phyloP scores from a whole-genome alignment of 2,113 vertebrate species.

The Dendropsophus ebraccatus region DNA sequence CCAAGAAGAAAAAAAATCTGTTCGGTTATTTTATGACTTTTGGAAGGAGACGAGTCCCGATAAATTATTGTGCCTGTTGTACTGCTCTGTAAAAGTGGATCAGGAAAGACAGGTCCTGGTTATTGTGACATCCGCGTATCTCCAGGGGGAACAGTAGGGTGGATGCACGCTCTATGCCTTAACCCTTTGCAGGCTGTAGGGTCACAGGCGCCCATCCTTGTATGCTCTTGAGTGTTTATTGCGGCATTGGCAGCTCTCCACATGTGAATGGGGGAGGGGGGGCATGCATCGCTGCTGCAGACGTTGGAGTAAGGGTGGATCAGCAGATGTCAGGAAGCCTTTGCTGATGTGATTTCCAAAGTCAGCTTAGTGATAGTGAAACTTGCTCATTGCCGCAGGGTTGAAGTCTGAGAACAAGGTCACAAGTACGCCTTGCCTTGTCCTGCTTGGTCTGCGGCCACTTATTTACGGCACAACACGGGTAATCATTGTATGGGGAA shows the following conservation, averaged over 20 bases:
- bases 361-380: slow-evolving; percentile 52
- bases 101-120: slow-evolving; percentile 30
- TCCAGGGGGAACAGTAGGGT: slow-evolving; percentile 23
- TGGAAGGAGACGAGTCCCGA: not conserved
- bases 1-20: not conserved
- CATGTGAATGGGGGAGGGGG: not conserved
- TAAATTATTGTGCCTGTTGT: not conserved
- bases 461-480: not conserved
- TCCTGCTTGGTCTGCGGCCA: slow-evolving; percentile 21
- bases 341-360: slow-evolving; percentile 58
- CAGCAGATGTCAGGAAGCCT: slow-evolving; percentile 48
- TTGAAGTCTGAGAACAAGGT: slow-evolving; percentile 37
- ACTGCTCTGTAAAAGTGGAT: not conserved
- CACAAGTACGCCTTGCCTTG: slow-evolving; percentile 9
- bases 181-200: not conserved
- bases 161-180: not conserved
- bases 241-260: too few relatives aligned
- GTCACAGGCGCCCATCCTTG: not conserved
- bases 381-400: slow-evolving; percentile 24
- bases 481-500: not conserved
- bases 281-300: slow-evolving; percentile 1
- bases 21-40: not conserved
- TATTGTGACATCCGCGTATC: slow-evolving; percentile 25
- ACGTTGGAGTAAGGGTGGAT: slow-evolving; percentile 30
- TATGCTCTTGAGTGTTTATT: not conserved